phyloP scores from a whole-genome alignment of 2,888 invertebrate species.

The Fissipunctia ypsillon region DNA sequence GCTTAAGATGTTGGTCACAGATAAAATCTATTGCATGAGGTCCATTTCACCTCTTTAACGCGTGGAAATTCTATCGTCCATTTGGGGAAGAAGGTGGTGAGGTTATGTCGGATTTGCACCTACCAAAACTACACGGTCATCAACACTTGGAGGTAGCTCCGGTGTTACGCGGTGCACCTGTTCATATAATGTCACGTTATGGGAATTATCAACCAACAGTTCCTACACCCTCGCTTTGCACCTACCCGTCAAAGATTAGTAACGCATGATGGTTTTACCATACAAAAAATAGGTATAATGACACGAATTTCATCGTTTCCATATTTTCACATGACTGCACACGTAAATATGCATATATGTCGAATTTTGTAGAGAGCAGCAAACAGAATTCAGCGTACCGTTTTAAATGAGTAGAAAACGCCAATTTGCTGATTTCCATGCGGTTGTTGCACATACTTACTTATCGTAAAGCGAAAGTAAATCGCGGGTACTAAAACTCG shows the following conservation, averaged over 20 bases:
- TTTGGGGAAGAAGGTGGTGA: not conserved
- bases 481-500: not conserved
- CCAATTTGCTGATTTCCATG: slow-evolving; percentile 15
- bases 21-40: not conserved
- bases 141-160: not conserved
- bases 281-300: slow-evolving; percentile 25
- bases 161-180: slow-evolving; percentile 9
- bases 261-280: slow-evolving; percentile 11
- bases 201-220: not conserved
- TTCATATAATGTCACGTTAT: not conserved
- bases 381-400: slow-evolving; percentile 34
- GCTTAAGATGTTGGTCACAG: not conserved
- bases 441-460: not conserved
- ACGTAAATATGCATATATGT: slow-evolving; percentile 43
- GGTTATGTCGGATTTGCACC: not conserved
- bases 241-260: slow-evolving; percentile 1
- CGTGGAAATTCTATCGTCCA: not conserved
- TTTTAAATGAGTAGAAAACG: slow-evolving; percentile 42
- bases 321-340: slow-evolving; percentile 58
- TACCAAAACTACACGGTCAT: not conserved
- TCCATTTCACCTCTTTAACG: not conserved
- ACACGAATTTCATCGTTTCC: slow-evolving; percentile 43
- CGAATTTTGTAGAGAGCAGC: slow-evolving; percentile 52
- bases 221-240: slow-evolving; percentile 1
- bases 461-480: slow-evolving; percentile 2